Evolutionary conservation across 2,113 vertebrate species (phyloP), one percentile per base, ranked within the genome.

Genomic region (Pedetes capensis): DNA sequence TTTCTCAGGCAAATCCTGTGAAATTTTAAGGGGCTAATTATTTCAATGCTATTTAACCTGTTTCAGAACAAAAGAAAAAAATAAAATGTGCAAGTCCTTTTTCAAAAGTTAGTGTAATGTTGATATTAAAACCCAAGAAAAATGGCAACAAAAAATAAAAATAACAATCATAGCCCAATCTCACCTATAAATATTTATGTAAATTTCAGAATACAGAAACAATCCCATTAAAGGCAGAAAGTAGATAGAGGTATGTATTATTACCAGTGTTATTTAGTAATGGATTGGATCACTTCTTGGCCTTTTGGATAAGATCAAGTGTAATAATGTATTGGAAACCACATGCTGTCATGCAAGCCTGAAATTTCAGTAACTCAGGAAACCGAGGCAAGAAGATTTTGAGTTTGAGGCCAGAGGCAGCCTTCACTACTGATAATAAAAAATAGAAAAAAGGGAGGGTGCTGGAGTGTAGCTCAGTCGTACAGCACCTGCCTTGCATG

Each of bases 1-100:
- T 82, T 75, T 57, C 39, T 87, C 42, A 82, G 66, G 49, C n/a
- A 93, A 86, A 68, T 90, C 69, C 44, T 93, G 37, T 17, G 32
- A 76, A 82, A 55, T 44, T 89, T 76, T 76, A 69, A 81, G 32
- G 22, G 51, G 74, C n/a, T 14, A 32, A 5, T 75, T 61, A 47
- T 44, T 57, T 64, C 47, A 90, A 55, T 71, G 76, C n/a, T 90
- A 57, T 55, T 89, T 82, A 71, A 93, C 44, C 23, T 64, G 8
- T 83, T 93, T 93, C 66, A 66, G 23, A 87, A 72, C 79, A 47
- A 79, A 93, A n/a, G 34, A 89, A 89, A 81, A 80, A 64, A 89
- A 61, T 59, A 22, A 69, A 80, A 75, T 16, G 12, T 42, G 2
- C 3, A 69, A 49, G 51, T 90, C 93, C 17, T 61, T 87, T 44